These are phyloP conservation scores for Chaetogeoica ovagalla DNA, from an alignment of 2,888 invertebrate genomes.

Conservation along the genomic window DNA sequence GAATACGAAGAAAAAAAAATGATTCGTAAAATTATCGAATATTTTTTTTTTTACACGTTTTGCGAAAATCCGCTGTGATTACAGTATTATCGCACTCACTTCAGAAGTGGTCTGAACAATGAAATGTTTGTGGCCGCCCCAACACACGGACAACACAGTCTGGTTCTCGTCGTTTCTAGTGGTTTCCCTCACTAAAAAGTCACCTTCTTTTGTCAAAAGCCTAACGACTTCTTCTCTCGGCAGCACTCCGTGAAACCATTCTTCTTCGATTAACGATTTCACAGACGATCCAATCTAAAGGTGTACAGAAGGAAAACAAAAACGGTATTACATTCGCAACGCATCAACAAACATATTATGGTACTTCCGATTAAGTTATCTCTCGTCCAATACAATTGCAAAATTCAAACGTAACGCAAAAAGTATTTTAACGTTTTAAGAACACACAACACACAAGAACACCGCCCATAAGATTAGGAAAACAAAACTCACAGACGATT, in stretches of 20 bases:
- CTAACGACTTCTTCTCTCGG: conserved; percentile 95
- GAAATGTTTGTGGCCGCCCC: conserved; percentile 96
- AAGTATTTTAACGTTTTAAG: background rate
- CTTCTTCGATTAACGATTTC: conserved; percentile 82
- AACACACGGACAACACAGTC: conserved; percentile 90
- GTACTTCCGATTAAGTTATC: too few relatives aligned
- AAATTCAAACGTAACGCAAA: background rate
- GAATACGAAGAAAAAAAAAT: conserved; percentile 50
- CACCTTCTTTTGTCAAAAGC: conserved; percentile 86
- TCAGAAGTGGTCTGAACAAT: conserved; percentile 93
- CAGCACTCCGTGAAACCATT: conserved; percentile 96
- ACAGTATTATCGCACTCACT: conserved; percentile 62
- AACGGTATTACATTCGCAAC: too few relatives aligned
- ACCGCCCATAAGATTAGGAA: conserved; percentile 4
- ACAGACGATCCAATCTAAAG: conserved; percentile 60
- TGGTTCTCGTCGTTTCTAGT: conserved; percentile 88
- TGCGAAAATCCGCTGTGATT: too few relatives aligned
- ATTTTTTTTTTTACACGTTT: too few relatives aligned
- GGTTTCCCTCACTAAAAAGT: conserved; percentile 91
- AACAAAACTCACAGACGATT: background rate
- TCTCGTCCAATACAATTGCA: background rate
- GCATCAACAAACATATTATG: too few relatives aligned
- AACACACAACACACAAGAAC: background rate
- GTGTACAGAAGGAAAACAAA: too few relatives aligned
- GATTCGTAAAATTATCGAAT: too few relatives aligned